phyloP scores from a whole-genome alignment of 2,797 vertebrate species.

The Petrocephalus sullivani region DNA sequence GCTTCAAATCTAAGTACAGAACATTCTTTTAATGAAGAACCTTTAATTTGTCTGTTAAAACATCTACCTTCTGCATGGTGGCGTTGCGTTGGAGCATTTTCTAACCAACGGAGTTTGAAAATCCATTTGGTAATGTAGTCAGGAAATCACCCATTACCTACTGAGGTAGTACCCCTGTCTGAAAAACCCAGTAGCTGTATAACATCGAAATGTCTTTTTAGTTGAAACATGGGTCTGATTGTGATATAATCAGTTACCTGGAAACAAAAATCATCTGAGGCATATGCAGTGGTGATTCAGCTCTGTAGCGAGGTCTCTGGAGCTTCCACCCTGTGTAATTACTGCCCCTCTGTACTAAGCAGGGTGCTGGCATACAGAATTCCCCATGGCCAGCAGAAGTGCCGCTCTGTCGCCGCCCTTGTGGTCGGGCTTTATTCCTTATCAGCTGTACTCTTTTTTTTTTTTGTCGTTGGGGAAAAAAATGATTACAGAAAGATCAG shows the following conservation, averaged over 20 bases:
- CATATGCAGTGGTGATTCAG: background rate
- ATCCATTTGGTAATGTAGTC: background rate
- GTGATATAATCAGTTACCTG: constrained; percentile 7
- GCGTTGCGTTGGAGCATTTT: background rate
- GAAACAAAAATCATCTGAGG: background rate
- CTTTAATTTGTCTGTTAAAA: background rate
- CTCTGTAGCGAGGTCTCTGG: background rate
- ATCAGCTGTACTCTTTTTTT: background rate
- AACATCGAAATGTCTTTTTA: background rate
- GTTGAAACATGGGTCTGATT: background rate
- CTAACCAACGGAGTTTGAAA: background rate
- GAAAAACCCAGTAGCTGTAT: background rate
- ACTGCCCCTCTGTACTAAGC: background rate
- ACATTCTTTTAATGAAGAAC: background rate
- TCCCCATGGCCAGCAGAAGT: background rate
- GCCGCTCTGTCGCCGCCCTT: background rate
- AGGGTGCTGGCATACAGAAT: background rate
- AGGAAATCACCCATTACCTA: background rate
- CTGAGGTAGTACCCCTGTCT: background rate
- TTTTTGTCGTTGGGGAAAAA: background rate
- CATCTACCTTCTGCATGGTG: background rate
- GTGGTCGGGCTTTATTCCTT: background rate
- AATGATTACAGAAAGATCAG: background rate
- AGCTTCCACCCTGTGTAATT: background rate
- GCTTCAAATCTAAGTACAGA: background rate